Conservation (phyloP, 2,888 invertebrate genomes). For the Eilema depressum region DNA sequence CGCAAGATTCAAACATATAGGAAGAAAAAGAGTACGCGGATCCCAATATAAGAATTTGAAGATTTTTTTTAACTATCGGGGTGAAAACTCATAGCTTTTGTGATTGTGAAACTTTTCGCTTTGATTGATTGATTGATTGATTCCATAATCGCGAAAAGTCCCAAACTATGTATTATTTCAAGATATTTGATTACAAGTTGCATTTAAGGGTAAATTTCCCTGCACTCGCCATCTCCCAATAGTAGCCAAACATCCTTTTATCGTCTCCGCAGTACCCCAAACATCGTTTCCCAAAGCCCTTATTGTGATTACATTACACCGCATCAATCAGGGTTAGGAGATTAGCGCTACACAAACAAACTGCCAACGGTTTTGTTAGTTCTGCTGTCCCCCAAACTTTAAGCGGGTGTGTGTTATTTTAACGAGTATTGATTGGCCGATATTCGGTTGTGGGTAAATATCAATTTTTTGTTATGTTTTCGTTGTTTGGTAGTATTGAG, state of each 20-base stretch:
- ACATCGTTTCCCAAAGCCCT: background rate
- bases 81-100: too few species aligned
- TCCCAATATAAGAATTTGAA: too few species aligned
- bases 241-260: background rate
- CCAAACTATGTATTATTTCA: too few species aligned
- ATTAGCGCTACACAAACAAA: conserved; percentile 41
- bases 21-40: too few species aligned
- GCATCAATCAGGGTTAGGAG: conserved; percentile 39
- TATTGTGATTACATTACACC: conserved; percentile 26
- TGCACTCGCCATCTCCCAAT: too few species aligned
- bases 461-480: background rate
- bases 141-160: too few species aligned
- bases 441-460: background rate
- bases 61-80: too few species aligned
- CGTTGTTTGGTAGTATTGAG: conserved; percentile 26
- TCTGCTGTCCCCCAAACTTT: conserved; percentile 33
- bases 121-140: too few species aligned
- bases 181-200: too few species aligned
- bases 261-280: background rate
- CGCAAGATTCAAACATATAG: too few species aligned
- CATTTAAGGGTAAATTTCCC: too few species aligned
- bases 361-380: conserved; percentile 38
- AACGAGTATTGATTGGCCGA: background rate
- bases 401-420: conserved; percentile 32
- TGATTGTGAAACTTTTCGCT: too few species aligned